These are phyloP conservation scores for Octopus sinensis DNA, from an alignment of 1,140 invertebrate genomes.

Conservation along the genomic window DNA sequence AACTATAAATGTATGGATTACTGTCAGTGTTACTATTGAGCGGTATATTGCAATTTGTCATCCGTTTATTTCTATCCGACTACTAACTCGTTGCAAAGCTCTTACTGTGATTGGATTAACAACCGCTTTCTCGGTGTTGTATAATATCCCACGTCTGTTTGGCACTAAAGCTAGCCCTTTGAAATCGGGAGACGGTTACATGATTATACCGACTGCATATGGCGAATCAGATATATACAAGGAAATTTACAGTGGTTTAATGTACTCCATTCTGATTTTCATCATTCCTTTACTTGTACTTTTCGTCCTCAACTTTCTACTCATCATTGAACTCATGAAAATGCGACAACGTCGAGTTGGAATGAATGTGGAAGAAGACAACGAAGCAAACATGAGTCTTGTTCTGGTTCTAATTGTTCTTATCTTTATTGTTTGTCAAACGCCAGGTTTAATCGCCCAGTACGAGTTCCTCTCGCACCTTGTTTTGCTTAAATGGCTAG, in stretches of 20 bases:
- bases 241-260: slow-evolving; percentile 38
- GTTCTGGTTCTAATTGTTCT: slow-evolving; percentile 49
- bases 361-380: slow-evolving; percentile 45
- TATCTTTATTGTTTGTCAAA: slow-evolving; percentile 51
- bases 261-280: slow-evolving; percentile 46
- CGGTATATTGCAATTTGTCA: slow-evolving; percentile 53
- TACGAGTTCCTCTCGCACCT: slow-evolving; percentile 39
- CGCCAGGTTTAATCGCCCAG: slow-evolving; percentile 48
- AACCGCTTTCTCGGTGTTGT: slow-evolving; percentile 38
- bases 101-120: slow-evolving; percentile 37
- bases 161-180: slow-evolving; percentile 26
- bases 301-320: slow-evolving; percentile 36
- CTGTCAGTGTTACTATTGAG: slow-evolving; percentile 53
- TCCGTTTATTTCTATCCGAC: slow-evolving; percentile 43
- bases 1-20: slow-evolving; percentile 53
- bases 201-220: slow-evolving; percentile 35
- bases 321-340: slow-evolving; percentile 49
- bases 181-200: slow-evolving; percentile 23
- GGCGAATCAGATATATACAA: slow-evolving; percentile 37
- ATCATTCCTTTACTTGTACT: slow-evolving; percentile 40
- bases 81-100: slow-evolving; percentile 42
- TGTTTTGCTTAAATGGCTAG: slow-evolving; percentile 41
- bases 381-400: slow-evolving; percentile 49
- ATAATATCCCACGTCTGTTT: slow-evolving; percentile 52
- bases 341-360: slow-evolving; percentile 44